Conservation (phyloP, 37 sponge, comb jelly and placozoan genomes). For the Bolinopsis microptera region DNA sequence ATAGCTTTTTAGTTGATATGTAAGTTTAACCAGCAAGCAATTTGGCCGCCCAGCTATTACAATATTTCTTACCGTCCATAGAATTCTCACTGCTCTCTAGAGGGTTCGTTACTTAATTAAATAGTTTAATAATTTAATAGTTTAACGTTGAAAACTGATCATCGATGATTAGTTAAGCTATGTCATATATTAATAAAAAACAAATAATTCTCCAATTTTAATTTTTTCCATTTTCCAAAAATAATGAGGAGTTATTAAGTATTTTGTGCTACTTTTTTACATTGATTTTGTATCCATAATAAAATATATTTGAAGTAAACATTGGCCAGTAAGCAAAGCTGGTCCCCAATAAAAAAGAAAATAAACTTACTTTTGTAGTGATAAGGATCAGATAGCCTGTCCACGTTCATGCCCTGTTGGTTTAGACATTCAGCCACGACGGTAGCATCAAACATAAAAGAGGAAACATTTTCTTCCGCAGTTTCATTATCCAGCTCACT, state of each 20-base stretch:
- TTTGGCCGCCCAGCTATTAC: neutral
- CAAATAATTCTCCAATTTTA: too few relatives aligned
- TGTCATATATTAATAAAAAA: too few relatives aligned
- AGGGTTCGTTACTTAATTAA: neutral
- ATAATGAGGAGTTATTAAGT: too few relatives aligned
- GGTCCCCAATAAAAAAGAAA: too few relatives aligned
- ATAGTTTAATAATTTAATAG: too few relatives aligned
- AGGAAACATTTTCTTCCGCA: neutral
- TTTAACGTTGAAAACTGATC: too few relatives aligned
- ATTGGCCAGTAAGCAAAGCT: too few relatives aligned
- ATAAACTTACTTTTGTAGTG: constrained; percentile 63
- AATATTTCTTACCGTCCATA: neutral
- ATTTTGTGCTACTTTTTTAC: too few relatives aligned
- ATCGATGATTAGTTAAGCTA: too few relatives aligned
- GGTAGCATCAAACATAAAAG: constrained; percentile 38
- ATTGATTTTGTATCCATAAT: too few relatives aligned
- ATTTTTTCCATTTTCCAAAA: too few relatives aligned
- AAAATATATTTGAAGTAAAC: too few relatives aligned
- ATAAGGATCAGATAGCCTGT: constrained; percentile 51
- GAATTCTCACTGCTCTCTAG: constrained; percentile 23
- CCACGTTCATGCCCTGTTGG: constrained; percentile 59
- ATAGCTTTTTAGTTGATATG: neutral
- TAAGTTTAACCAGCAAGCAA: neutral
- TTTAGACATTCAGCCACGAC: constrained; percentile 36
- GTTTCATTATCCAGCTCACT: neutral